Evolutionary conservation across 2,888 invertebrate genomes (phyloP).

Genomic region (Portevinia maculata): DNA sequence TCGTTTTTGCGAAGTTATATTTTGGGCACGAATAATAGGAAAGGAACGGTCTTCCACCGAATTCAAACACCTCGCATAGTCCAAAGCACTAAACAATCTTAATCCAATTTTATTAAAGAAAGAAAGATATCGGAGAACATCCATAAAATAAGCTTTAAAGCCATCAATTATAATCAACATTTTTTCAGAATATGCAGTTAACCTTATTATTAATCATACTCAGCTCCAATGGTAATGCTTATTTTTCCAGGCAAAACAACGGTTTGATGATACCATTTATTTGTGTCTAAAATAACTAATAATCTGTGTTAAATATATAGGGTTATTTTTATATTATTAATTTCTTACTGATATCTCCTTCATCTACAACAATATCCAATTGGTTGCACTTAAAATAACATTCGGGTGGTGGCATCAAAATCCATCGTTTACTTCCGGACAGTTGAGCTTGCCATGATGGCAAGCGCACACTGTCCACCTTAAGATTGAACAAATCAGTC

Average conservation of each 20-base stretch:
- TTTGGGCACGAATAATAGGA: too few species aligned
- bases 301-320: conserved; percentile 74
- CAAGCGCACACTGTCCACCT: conserved; percentile 96
- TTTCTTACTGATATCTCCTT: conserved; percentile 93
- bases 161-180: too few species aligned
- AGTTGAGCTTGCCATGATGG: conserved; percentile 99
- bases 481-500: conserved; percentile 50
- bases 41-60: too few species aligned
- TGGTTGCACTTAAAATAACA: conserved; percentile 90
- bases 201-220: conserved; percentile 89
- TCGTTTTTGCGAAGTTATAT: too few species aligned
- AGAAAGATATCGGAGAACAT: too few species aligned
- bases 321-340: not conserved
- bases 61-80: too few species aligned
- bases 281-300: conserved; percentile 96
- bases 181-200: not conserved
- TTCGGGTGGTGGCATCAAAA: conserved; percentile 95
- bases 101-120: too few species aligned
- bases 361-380: conserved; percentile 86
- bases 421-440: conserved; percentile 94
- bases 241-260: conserved; percentile 92
- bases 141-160: too few species aligned
- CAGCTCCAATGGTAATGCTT: conserved; percentile 98
- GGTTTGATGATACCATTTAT: conserved; percentile 98
- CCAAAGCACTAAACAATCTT: too few species aligned